phyloP scores from a whole-genome alignment of 2,797 vertebrate species.

The Halcyon badia region DNA sequence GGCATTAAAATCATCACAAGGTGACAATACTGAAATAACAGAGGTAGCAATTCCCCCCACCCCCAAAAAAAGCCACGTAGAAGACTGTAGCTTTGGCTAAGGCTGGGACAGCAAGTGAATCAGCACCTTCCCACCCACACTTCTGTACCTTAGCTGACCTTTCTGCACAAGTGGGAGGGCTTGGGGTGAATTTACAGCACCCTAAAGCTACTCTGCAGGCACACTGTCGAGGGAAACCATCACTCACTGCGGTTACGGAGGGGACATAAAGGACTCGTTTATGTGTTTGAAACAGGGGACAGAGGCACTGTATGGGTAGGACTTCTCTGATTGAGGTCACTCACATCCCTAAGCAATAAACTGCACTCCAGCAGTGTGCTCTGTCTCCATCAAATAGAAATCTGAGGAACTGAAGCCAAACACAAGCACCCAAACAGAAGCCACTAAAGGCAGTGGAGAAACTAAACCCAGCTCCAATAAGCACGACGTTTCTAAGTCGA shows the following conservation, averaged over 20 bases:
- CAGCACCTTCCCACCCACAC: not conserved
- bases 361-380: no score
- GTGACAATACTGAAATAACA: not conserved
- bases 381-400: not conserved
- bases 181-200: not conserved
- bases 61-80: rapidly evolving
- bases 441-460: not conserved
- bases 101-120: not conserved
- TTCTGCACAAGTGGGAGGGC: not conserved
- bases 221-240: not conserved
- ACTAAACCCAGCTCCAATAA: rapidly evolving
- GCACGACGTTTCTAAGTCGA: rapidly evolving
- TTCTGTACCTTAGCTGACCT: not conserved
- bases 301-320: rapidly evolving
- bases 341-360: rapidly evolving
- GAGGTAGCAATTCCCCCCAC: not conserved
- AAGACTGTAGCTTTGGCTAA: not conserved
- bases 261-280: no score
- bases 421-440: not conserved
- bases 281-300: rapidly evolving
- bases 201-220: not conserved
- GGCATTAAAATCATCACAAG: not conserved
- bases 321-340: not conserved
- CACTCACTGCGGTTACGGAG: not conserved
- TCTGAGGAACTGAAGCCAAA: not conserved